Evolutionary conservation across 2,113 vertebrate genomes (phyloP).

Genomic region (Osmerus mordax): DNA sequence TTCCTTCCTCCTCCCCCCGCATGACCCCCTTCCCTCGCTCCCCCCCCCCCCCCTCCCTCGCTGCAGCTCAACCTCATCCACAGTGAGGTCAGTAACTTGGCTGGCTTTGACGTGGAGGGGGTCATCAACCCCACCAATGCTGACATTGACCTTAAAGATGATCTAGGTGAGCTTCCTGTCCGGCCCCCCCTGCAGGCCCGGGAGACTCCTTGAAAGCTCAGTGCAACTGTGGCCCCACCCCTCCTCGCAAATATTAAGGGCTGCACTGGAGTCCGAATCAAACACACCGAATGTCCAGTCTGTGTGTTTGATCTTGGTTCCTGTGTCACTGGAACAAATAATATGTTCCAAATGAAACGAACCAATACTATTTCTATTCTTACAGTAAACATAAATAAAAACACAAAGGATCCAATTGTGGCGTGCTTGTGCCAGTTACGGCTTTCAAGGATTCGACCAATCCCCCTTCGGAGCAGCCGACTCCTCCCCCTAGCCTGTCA

Average conservation of each 20-base stretch:
- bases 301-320: too few species aligned
- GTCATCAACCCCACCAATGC: slow-evolving; percentile 99
- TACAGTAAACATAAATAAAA: neutral
- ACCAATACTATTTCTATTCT: neutral
- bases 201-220: slow-evolving; percentile 56
- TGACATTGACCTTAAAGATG: slow-evolving; percentile 99
- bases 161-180: slow-evolving; percentile 84
- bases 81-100: slow-evolving; percentile 99
- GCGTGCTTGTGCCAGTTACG: neutral
- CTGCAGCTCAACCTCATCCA: slow-evolving; percentile 99
- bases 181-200: slow-evolving; percentile 5
- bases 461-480: slow-evolving; percentile 35
- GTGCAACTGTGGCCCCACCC: neutral
- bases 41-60: slow-evolving; percentile 72
- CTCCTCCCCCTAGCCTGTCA: slow-evolving; percentile 25
- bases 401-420: neutral
- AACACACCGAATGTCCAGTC: too few species aligned
- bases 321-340: too few species aligned
- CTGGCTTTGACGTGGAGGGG: slow-evolving; percentile 99
- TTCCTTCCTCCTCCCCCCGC: slow-evolving; percentile 40
- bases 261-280: too few species aligned
- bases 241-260: too few species aligned
- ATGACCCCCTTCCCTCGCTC: slow-evolving; percentile 65
- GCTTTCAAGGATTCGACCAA: slow-evolving; percentile 60
- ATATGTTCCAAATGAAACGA: too few species aligned